Evolutionary conservation across 2,888 invertebrate genomes (phyloP).

Genomic region (Horisme vitalbata): DNA sequence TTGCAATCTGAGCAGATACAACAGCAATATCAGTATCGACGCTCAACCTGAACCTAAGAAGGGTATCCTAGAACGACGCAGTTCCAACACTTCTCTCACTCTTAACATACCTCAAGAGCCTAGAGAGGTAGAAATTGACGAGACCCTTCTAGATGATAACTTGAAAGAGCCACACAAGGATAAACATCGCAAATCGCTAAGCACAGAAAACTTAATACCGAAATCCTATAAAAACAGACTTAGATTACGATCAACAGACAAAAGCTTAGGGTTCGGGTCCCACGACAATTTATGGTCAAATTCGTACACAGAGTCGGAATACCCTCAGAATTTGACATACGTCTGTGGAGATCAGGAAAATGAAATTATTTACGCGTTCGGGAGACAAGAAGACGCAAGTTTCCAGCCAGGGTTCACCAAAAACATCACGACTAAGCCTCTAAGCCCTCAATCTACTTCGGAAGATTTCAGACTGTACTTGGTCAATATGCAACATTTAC

Average conservation of each 20-base stretch:
- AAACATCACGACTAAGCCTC: constrained; percentile 84
- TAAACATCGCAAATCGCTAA: constrained; percentile 81
- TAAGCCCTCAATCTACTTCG: constrained; percentile 85
- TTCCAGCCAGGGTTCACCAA: constrained; percentile 68
- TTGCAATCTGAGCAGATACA: constrained; percentile 74
- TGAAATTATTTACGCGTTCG: constrained; percentile 77
- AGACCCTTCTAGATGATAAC: constrained; percentile 59
- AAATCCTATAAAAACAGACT: constrained; percentile 74
- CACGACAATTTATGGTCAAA: constrained; percentile 79
- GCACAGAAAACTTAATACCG: constrained; percentile 84
- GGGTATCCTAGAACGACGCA: constrained; percentile 88
- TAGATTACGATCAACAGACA: constrained; percentile 56
- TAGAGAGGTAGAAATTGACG: constrained; percentile 73
- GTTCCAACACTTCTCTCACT: constrained; percentile 92
- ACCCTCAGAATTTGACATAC: constrained; percentile 67
- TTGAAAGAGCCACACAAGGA: constrained; percentile 65
- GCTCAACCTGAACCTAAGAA: constrained; percentile 70
- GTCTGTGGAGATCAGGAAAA: constrained; percentile 77
- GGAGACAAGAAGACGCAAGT: constrained; percentile 64
- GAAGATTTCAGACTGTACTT: constrained; percentile 88
- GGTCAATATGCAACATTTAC: constrained; percentile 88
- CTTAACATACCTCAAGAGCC: constrained; percentile 80
- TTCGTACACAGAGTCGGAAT: constrained; percentile 68
- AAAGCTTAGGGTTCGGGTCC: constrained; percentile 66
- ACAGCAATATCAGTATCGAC: constrained; percentile 76